Conservation (phyloP, 2,888 invertebrate species). For the Microctonus aethiopoides region DNA sequence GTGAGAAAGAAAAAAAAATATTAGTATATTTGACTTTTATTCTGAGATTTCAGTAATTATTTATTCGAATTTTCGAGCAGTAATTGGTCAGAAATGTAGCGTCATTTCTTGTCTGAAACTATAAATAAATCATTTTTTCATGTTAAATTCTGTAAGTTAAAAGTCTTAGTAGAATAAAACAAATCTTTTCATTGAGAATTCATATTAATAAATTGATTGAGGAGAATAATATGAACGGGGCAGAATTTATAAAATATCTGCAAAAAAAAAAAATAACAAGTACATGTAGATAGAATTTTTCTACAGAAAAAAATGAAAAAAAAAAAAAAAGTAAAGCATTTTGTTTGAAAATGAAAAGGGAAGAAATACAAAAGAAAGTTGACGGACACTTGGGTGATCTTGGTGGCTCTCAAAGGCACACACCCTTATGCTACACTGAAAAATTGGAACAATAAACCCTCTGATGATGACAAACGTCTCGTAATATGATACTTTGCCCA, state of each 20-base stretch:
- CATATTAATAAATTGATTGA: background rate
- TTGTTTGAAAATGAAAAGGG: background rate
- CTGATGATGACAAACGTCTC: constrained; percentile 66
- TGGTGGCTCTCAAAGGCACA: constrained; percentile 43
- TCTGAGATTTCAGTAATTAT: too few relatives aligned
- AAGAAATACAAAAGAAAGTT: constrained; percentile 41
- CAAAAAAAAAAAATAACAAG: background rate
- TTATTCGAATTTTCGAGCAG: too few relatives aligned
- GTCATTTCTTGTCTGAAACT: too few relatives aligned
- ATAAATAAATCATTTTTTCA: too few relatives aligned
- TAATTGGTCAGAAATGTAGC: too few relatives aligned
- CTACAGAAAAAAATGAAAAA: background rate
- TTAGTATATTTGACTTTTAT: too few relatives aligned
- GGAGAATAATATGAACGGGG: background rate
- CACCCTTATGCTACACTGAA: constrained; percentile 43
- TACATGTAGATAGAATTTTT: background rate
- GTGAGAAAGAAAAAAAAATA: too few relatives aligned
- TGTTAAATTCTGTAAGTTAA: too few relatives aligned
- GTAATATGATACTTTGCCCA: constrained; percentile 63
- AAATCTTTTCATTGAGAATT: too few relatives aligned
- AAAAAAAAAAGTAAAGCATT: background rate
- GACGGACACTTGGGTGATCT: constrained; percentile 51
- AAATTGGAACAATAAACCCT: constrained; percentile 57
- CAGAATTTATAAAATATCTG: background rate
- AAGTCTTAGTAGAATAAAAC: too few relatives aligned